Evolutionary conservation across 2,113 vertebrate species (phyloP).

Genomic region (Naja naja): DNA sequence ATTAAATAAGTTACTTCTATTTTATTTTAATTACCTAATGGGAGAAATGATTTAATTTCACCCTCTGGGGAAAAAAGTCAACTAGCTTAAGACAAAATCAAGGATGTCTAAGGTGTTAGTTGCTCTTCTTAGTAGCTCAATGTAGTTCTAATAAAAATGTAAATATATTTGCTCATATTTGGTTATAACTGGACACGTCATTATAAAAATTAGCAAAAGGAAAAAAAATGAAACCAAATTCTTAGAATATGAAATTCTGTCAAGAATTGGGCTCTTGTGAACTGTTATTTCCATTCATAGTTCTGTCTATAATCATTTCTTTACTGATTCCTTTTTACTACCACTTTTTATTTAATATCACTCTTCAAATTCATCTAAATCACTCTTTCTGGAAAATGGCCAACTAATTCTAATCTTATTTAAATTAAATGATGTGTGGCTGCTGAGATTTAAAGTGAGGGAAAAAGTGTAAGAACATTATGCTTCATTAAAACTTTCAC

Average conservation of each 20-base stretch:
- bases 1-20: neutral
- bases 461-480: slow-evolving; percentile 19
- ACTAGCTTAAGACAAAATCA: neutral
- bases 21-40: neutral
- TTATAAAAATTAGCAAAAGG: neutral
- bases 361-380: neutral
- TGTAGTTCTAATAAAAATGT: neutral
- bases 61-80: neutral
- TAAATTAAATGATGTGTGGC: neutral
- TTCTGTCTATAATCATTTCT: neutral
- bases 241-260: neutral
- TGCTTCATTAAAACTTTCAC: slow-evolving; percentile 3
- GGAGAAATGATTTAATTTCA: neutral
- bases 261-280: neutral
- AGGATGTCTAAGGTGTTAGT: neutral
- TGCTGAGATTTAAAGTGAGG: neutral
- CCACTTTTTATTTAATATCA: neutral
- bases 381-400: slow-evolving; percentile 5
- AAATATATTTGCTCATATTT: neutral
- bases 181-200: neutral
- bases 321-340: neutral
- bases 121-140: neutral
- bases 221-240: neutral
- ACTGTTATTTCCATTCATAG: neutral
- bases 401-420: neutral